Conservation (phyloP, 2,113 vertebrate species). For the Suricata suricatta region DNA sequence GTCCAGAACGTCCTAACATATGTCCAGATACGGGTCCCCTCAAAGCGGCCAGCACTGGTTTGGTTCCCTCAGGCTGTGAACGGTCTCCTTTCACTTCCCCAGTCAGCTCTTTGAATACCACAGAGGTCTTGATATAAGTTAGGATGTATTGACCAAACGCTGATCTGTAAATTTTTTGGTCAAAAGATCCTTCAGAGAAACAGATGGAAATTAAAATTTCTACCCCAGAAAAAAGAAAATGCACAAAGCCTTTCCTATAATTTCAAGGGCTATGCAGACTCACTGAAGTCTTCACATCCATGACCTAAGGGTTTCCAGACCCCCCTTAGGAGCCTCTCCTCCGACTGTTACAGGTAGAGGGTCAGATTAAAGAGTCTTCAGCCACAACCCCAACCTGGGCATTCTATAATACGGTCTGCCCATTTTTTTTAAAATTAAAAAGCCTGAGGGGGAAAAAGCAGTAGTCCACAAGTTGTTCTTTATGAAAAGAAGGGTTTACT, state of each 20-base stretch:
- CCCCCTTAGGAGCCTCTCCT: not conserved
- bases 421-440: not conserved
- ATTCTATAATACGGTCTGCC: not conserved
- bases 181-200: not conserved
- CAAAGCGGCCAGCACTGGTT: not conserved
- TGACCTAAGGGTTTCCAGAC: not conserved
- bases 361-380: not conserved
- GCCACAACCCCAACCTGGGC: not conserved
- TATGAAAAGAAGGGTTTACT: not conserved
- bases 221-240: not conserved
- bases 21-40: not conserved
- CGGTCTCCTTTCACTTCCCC: not conserved
- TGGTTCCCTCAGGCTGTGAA: not conserved
- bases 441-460: not conserved
- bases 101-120: not conserved
- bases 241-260: not conserved
- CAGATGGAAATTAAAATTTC: not conserved
- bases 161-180: not conserved
- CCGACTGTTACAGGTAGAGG: not conserved
- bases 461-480: not conserved
- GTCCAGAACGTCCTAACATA: not conserved
- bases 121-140: not conserved
- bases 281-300: not conserved
- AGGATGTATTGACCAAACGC: not conserved
- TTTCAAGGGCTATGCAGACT: not conserved